Evolutionary conservation across 2,888 invertebrate genomes (phyloP), one percentile per base, ranked within the genome.

Genomic region (Chrysina gloriosa): DNA sequence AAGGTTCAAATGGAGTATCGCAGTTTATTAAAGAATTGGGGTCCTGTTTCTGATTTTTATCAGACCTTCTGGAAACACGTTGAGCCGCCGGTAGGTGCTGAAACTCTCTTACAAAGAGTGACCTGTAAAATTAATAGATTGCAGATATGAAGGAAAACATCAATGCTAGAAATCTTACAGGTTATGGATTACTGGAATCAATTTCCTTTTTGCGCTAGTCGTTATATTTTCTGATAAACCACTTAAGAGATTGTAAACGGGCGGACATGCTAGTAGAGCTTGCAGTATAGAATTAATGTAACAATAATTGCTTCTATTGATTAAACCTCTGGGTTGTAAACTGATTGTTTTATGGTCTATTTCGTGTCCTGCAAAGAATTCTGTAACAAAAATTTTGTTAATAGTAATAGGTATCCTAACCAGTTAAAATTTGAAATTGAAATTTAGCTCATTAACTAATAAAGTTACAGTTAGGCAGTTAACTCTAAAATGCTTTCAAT

Each of bases 211-310:
- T 75, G 79, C 86, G 79, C 81, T 87, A 70, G 79, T 79, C 66
- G 79, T 81, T 71, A 82, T 85, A 7, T 89, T 87, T 76, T 89
- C 89, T 72, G 94, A 91, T 77, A 97, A 84, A 34, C 92, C 89
- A 76, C 90, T 90, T 75, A 97, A 86, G 79, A 98, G 86, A 84
- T 97, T 96, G 83, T 95, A 97, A 84, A 98, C 94, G 0, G 97
- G 97, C 14, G 97, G 95, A 80, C 98, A 98, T 9, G 96, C 96
- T 27, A 97, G 87, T 74, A 98, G 84, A 0, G 97, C 97, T 84
- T 98, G 97, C 34, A 98, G 85, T 72, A 96, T 96, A 16, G 97
- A 94, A 84, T 98, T 98, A 70, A 97, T 95, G 80, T 97, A 98
- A 85, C 98, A 98, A 84, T 96, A 97, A 84, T 97, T 98, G 71